Percentiles rank a stretch among this genome's conserved stretches.
These are phyloP conservation scores for Varanus salvator DNA, from an alignment of 2,113 vertebrate species.

Conservation along the genomic window DNA sequence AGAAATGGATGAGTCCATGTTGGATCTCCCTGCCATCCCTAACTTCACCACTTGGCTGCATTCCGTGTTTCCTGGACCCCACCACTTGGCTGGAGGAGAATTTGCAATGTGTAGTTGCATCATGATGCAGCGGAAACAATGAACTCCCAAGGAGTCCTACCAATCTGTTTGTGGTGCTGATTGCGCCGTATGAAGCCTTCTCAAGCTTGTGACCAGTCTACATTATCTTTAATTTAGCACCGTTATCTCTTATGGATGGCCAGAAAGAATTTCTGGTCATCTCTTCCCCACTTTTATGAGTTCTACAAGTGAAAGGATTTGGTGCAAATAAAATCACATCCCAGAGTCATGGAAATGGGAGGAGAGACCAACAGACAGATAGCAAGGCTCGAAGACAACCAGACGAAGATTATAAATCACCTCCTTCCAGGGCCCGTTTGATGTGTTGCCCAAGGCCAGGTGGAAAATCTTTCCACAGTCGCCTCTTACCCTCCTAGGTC, in stretches of 20 bases:
- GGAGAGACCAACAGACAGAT: constrained; percentile 55
- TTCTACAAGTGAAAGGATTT: neutral
- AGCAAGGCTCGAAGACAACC: constrained; percentile 60
- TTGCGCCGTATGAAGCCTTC: no score
- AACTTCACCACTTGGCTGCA: no score
- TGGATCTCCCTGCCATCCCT: no score
- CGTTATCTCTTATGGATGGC: neutral
- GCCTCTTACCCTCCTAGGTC: constrained; percentile 75
- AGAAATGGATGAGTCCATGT: no score
- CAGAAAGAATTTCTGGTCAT: neutral
- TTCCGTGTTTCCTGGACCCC: no score
- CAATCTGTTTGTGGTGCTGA: no score
- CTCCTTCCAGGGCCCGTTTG: constrained; percentile 77
- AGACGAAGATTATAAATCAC: constrained; percentile 81
- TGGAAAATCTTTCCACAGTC: constrained; percentile 81
- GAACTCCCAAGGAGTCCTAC: no score
- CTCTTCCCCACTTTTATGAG: neutral
- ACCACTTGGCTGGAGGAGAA: no score
- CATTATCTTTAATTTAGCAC: neutral
- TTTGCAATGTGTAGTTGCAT: no score
- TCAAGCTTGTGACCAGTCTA: no score
- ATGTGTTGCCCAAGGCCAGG: constrained; percentile 83
- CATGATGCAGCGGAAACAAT: no score
- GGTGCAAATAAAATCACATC: neutral
- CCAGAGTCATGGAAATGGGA: neutral